A percentile compares a stretch with the other conserved stretches of the same genome.
These are phyloP conservation scores for Penelope pileata DNA, from an alignment of 2,113 vertebrate genomes.

Conservation along the genomic window DNA sequence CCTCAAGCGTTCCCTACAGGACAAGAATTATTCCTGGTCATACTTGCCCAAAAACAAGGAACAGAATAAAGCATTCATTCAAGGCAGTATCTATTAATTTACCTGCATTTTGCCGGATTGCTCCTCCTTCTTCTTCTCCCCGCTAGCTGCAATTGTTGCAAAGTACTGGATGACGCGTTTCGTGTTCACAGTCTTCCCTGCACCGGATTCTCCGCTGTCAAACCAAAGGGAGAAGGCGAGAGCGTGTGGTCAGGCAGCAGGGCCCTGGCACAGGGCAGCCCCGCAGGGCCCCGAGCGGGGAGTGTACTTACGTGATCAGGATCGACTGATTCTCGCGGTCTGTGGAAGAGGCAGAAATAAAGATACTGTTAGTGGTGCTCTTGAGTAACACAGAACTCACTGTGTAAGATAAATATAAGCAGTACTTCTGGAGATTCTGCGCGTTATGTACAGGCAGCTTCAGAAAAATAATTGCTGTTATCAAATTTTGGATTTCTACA, in stretches of 20 bases:
- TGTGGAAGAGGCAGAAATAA: neutral
- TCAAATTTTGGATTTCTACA: neutral
- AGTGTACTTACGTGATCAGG: neutral
- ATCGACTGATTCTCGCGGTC: neutral
- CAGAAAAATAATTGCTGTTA: neutral
- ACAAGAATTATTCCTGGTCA: no score
- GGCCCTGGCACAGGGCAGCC: neutral
- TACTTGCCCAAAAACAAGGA: no score
- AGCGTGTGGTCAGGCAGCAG: no score
- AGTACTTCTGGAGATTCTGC: neutral
- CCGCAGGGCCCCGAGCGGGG: neutral
- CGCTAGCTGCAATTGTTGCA: constrained; percentile 77
- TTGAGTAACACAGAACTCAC: neutral
- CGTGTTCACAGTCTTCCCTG: neutral
- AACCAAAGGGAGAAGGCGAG: neutral
- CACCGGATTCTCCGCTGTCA: neutral
- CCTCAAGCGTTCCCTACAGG: no score
- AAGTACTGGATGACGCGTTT: constrained; percentile 80
- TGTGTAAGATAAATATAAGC: neutral
- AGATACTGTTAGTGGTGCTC: neutral
- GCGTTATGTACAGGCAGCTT: neutral
- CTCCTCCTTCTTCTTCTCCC: constrained; percentile 70
- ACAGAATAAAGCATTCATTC: no score
- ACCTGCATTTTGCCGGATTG: constrained; percentile 42
- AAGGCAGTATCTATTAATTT: no score